These are phyloP conservation scores for Forbesichthys papilliferus DNA, from an alignment of 2,113 vertebrate species.

Conservation along the genomic window DNA sequence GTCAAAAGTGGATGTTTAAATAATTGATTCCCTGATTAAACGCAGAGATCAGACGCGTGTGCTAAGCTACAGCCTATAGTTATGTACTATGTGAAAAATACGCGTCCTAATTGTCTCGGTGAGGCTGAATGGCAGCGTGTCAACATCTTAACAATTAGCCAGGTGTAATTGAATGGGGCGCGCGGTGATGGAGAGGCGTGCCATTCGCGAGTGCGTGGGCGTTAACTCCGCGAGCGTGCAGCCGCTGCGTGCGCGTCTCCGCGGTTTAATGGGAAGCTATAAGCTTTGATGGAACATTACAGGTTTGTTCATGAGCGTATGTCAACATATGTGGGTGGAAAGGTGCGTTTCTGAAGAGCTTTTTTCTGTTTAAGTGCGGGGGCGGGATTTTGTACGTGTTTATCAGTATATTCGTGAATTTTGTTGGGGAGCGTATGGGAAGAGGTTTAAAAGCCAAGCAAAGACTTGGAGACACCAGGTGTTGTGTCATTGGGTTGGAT, in stretches of 20 bases:
- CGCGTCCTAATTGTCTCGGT: constrained; percentile 15
- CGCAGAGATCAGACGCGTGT: constrained; percentile 19
- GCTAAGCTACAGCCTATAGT: constrained; percentile 14
- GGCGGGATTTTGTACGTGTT: constrained; percentile 61
- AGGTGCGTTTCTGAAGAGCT: constrained; percentile 70
- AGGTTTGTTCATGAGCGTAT: constrained; percentile 63
- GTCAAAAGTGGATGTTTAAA: constrained; percentile 45
- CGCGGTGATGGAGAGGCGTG: constrained; percentile 57
- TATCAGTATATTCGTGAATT: constrained; percentile 55
- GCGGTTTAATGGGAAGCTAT: constrained; percentile 60
- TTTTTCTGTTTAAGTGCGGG: constrained; percentile 64
- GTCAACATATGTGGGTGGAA: constrained; percentile 72
- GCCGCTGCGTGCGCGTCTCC: constrained; percentile 39
- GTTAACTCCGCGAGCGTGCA: constrained; percentile 29
- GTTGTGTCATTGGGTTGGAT: constrained; percentile 7
- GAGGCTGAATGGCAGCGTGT: constrained; percentile 38
- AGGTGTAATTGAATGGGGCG: constrained; percentile 66
- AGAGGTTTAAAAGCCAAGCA: constrained; percentile 38
- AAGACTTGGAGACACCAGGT: constrained; percentile 22
- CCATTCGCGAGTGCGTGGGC: constrained; percentile 58
- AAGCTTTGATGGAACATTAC: constrained; percentile 72
- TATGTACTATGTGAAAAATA: neutral
- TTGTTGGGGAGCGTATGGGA: constrained; percentile 6
- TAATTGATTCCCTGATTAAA: constrained; percentile 58
- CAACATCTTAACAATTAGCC: constrained; percentile 66